phyloP scores from a whole-genome alignment of 2,888 invertebrate species.

The Microchrysa polita region DNA sequence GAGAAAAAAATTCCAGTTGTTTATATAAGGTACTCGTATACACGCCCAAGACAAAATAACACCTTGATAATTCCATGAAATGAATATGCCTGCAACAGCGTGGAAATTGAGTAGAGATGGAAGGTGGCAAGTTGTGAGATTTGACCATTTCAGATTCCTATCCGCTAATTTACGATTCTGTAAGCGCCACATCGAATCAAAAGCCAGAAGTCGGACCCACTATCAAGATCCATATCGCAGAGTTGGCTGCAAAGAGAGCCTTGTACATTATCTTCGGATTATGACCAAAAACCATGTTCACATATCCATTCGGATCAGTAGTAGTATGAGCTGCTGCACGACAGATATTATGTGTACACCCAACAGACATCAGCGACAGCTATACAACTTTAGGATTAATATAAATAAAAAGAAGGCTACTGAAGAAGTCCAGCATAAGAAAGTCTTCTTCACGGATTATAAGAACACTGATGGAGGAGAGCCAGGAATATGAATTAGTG shows the following conservation, averaged over 20 bases:
- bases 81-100: not conserved
- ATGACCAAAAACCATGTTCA: slow-evolving; percentile 31
- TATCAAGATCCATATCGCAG: slow-evolving; percentile 21
- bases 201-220: slow-evolving; percentile 33
- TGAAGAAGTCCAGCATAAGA: not conserved
- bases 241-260: not conserved
- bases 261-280: slow-evolving; percentile 36
- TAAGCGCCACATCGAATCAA: slow-evolving; percentile 43
- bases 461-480: slow-evolving; percentile 17
- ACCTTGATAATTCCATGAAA: slow-evolving; percentile 39
- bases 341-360: not conserved
- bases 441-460: not conserved
- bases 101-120: slow-evolving; percentile 13
- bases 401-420: slow-evolving; percentile 7
- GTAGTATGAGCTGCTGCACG: too few relatives aligned
- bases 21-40: slow-evolving; percentile 3
- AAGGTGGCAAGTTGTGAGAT: slow-evolving; percentile 30
- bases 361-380: slow-evolving; percentile 9
- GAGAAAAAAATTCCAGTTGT: slow-evolving; percentile 9
- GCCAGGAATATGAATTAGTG: slow-evolving; percentile 35
- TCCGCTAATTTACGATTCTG: slow-evolving; percentile 46
- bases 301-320: slow-evolving; percentile 6
- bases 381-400: slow-evolving; percentile 30
- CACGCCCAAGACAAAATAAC: slow-evolving; percentile 36
- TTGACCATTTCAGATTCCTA: slow-evolving; percentile 38